Percentiles rank a stretch among this genome's conserved stretches.
phyloP scores from a whole-genome alignment of 1,140 invertebrate genomes.

The Wasmannia auropunctata region DNA sequence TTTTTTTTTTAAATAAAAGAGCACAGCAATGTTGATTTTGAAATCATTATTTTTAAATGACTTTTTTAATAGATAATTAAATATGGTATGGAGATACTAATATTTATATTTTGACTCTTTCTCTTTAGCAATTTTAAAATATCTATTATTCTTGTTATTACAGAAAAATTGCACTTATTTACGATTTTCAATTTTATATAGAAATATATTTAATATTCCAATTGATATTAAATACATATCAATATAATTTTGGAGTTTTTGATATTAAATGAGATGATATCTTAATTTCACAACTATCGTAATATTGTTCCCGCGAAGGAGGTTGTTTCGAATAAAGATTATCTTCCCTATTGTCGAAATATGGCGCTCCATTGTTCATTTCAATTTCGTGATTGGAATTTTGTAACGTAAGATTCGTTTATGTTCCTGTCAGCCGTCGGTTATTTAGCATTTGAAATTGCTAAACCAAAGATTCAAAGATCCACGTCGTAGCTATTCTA shows the following conservation, averaged over 20 bases:
- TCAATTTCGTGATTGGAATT: conserved; percentile 1
- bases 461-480: conserved; percentile 23
- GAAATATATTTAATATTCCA: not conserved
- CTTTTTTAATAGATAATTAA: not conserved
- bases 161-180: not conserved
- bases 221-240: not conserved
- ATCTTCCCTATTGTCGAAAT: not conserved
- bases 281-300: not conserved
- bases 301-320: not conserved
- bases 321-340: not conserved
- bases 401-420: conserved; percentile 23
- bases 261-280: not conserved
- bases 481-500: conserved; percentile 1
- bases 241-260: not conserved
- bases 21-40: not conserved
- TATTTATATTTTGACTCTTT: not conserved
- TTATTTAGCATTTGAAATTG: conserved; percentile 29
- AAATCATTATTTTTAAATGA: not conserved
- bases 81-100: not conserved
- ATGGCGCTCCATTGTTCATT: not conserved
- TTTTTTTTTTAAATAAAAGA: not conserved
- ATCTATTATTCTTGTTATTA: not conserved
- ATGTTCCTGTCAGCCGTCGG: not conserved
- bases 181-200: not conserved
- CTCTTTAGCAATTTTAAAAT: not conserved